Percentiles rank a stretch among this genome's conserved stretches.
These are phyloP conservation scores for Ailurus styani DNA, from an alignment of 2,113 vertebrate species.

Conservation along the genomic window DNA sequence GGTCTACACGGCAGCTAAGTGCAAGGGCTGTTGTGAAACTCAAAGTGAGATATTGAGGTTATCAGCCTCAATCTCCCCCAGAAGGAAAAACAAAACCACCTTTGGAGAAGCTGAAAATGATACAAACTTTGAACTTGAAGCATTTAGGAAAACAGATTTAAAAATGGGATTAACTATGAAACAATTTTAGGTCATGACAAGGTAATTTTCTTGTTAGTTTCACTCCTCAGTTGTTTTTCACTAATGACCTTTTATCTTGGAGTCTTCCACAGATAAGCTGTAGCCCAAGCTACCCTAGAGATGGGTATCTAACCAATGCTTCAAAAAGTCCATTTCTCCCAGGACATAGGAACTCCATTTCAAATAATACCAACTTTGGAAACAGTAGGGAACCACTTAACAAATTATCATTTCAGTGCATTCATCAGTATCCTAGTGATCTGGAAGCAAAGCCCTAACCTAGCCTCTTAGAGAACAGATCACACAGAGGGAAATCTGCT, in stretches of 20 bases:
- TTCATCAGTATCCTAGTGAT: not conserved
- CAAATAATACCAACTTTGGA: not conserved
- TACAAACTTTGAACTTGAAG: not conserved
- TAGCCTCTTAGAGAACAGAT: not conserved
- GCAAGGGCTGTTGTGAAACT: not conserved
- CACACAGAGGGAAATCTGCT: not conserved
- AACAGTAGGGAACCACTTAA: not conserved
- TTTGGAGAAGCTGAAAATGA: slow-evolving; percentile 4
- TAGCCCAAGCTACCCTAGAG: not conserved
- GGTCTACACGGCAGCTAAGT: not conserved
- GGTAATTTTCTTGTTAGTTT: slow-evolving; percentile 2
- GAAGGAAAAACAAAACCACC: not conserved
- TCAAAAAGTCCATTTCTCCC: not conserved
- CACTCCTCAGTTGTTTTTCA: not conserved
- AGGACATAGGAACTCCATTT: not conserved
- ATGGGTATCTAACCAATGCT: slow-evolving; percentile 11
- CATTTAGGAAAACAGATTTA: not conserved
- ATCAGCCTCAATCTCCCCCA: not conserved
- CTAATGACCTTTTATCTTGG: not conserved
- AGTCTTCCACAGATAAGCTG: not conserved
- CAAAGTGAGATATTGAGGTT: not conserved
- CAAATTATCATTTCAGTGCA: slow-evolving; percentile 1
- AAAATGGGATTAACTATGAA: not conserved
- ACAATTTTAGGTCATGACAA: not conserved
- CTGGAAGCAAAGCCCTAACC: not conserved